Evolutionary conservation across 2,113 vertebrate species (phyloP), one percentile per base, ranked within the genome.

Genomic region (Marmota monax): DNA sequence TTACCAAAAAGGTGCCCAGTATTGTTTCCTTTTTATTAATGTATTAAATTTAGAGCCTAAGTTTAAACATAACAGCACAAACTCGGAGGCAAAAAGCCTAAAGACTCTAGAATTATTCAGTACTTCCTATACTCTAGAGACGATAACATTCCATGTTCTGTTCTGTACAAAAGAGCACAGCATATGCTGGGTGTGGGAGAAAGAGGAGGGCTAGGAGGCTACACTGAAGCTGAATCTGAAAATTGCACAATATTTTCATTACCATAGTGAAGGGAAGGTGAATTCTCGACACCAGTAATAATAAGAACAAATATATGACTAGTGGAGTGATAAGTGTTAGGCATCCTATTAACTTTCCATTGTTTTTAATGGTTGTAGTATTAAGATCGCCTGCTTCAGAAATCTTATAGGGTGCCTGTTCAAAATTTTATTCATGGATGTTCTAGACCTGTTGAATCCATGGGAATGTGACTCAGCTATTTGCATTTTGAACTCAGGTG

Each of bases 231-330:
- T 80, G 23, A 29, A 85, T 56, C 25, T 39, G n/a, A 82, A 94
- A 85, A 94, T 17, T 67, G 51, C 79, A 72, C 37, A 84, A 91
- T 34, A n/a, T 37, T 88, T 91, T 37, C 51, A 79, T 85, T 70
- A 89, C 63, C 22, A 86, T 48, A 69, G n/a, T 91, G 48, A 80
- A 84, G 22, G 22, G 39, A 92, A 69, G 92, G 39, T 34, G 22
- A 12, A 85, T 85, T 82, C 29, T 22, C 88, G 58, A 84, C 23
- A 85, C 25, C 89, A n/a, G 25, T 25, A 88, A 88, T 22, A 83
- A 48, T 61, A 70, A 93, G 29, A 78, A 32, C 56, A 89, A 93
- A 93, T 39, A 45, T n/a, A 63, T 53, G 39, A 84, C 25, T 39
- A 61, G 13, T 20, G 5, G 7, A 88, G 6, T 58, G 51, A 8